Evolutionary conservation across 2,113 vertebrate species (phyloP), one percentile per base, ranked within the genome.

Genomic region (Podiceps cristatus): DNA sequence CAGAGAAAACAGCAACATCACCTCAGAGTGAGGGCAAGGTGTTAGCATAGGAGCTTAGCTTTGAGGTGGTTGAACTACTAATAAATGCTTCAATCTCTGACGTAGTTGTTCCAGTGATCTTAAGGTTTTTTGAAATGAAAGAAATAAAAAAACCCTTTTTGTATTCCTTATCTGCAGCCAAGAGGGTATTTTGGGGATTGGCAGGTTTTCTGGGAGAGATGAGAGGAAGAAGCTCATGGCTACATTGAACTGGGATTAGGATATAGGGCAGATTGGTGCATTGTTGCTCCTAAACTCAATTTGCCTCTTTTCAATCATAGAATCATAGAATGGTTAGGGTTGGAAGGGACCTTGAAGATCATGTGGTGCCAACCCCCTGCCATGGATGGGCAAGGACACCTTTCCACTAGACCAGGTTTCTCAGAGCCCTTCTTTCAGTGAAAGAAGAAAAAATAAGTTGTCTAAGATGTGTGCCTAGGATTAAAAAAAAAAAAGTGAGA

Each of bases 181-280:
- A 27, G 40, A 75, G 18, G 13, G 13, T 68, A 22, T 82, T 59
- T 66, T 33, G 50, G 35, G 69, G 35, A 55, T 53, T 0, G 7
- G 8, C 9, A 19, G 28, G 15, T 58, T 93, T 83, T 86, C 31
- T 74, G 45, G 49, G 53, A 31, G 49, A 35, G 42, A 59, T 35
- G 52, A 13, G 33, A 12, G 53, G 42, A 80, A 44, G 29, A 55
- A 14, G 25, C 23, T 80, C 2, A 3, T 72, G 81, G 11, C 31
- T 3, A 0, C 3, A 1, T 37, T 79, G 78, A 4, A 3, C 45
- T 90, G 40, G 24, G 59, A 50, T 8, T 20, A 47, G 0, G 2
- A 7, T 85, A 8, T 29, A 40, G 74, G 52, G 31, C 33, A 80
- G 14, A 47, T 71, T 2, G 2, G 18, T 40, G 33, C 15, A 58